Evolutionary conservation across 2,113 vertebrate species (phyloP).

Genomic region (Butorides virescens): DNA sequence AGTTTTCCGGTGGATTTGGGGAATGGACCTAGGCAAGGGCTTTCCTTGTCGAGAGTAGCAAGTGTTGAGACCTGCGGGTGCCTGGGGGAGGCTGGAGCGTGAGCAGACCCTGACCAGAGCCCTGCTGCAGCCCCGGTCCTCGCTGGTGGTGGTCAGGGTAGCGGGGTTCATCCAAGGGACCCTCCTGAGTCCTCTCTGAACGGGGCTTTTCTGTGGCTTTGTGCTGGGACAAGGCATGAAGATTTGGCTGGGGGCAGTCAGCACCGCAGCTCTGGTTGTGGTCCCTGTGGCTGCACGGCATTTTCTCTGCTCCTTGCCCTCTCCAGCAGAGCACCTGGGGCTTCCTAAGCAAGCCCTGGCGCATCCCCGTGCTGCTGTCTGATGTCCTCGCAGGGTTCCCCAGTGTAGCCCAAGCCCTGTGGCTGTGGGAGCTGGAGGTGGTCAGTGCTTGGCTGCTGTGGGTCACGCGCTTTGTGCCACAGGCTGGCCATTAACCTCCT

Average conservation of each 20-base stretch:
- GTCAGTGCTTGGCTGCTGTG: not conserved
- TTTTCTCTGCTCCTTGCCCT: not conserved
- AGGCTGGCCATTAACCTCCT: not conserved
- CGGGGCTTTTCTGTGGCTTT: not conserved
- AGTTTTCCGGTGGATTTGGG: conserved; percentile 21
- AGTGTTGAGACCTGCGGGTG: not conserved
- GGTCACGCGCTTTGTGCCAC: not conserved
- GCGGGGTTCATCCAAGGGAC: not conserved
- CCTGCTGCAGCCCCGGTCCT: not conserved
- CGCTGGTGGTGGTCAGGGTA: not conserved
- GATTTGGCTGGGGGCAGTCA: not conserved
- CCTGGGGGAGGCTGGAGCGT: not conserved
- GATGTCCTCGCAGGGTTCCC: not conserved
- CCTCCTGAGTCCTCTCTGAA: not conserved
- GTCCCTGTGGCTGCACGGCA: not conserved
- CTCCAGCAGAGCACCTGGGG: not conserved
- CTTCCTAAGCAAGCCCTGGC: not conserved
- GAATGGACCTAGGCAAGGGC: conserved; percentile 3
- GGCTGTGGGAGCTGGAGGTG: not conserved
- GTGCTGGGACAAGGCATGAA: not conserved
- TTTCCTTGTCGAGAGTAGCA: not conserved
- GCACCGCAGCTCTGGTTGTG: not conserved
- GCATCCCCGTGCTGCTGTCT: not conserved
- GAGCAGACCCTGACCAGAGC: not conserved
- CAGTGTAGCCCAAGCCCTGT: not conserved